These are phyloP conservation scores for Phataginus tetradactyla DNA, from an alignment of 2,797 vertebrate species.

Conservation along the genomic window DNA sequence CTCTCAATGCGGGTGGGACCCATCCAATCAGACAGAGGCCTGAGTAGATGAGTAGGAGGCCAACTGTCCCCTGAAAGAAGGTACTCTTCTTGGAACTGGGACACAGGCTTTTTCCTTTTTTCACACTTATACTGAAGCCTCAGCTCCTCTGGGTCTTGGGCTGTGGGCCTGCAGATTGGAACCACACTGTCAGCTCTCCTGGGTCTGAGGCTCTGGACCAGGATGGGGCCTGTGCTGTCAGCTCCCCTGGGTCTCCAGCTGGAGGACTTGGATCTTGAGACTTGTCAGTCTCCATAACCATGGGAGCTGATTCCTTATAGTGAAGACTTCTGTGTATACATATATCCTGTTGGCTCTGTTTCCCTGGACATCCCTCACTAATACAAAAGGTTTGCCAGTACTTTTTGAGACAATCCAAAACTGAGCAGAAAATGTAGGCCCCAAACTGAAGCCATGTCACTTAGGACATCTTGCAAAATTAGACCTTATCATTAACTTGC, in stretches of 20 bases:
- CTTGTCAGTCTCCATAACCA: background rate
- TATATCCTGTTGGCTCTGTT: accelerated
- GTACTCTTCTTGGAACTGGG: background rate
- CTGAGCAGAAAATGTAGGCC: background rate
- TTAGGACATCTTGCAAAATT: background rate
- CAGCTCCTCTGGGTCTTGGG: accelerated
- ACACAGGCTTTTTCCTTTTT: background rate
- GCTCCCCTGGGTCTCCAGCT: background rate
- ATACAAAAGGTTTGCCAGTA: background rate
- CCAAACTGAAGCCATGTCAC: background rate
- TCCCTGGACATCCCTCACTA: background rate
- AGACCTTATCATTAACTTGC: background rate
- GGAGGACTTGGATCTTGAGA: accelerated
- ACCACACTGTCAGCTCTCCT: accelerated
- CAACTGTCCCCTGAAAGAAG: too few species aligned
- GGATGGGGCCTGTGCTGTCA: accelerated
- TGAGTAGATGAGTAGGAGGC: accelerated
- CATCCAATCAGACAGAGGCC: accelerated
- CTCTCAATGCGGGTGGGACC: accelerated
- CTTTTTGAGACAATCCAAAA: background rate
- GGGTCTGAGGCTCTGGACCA: background rate
- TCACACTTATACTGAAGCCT: accelerated
- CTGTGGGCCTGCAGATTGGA: background rate
- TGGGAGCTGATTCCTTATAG: accelerated
- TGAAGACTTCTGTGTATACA: accelerated